Percentiles rank a stretch among this genome's conserved stretches.
phyloP scores from a whole-genome alignment of 1,140 invertebrate genomes.

The Drosophila aff. region DNA sequence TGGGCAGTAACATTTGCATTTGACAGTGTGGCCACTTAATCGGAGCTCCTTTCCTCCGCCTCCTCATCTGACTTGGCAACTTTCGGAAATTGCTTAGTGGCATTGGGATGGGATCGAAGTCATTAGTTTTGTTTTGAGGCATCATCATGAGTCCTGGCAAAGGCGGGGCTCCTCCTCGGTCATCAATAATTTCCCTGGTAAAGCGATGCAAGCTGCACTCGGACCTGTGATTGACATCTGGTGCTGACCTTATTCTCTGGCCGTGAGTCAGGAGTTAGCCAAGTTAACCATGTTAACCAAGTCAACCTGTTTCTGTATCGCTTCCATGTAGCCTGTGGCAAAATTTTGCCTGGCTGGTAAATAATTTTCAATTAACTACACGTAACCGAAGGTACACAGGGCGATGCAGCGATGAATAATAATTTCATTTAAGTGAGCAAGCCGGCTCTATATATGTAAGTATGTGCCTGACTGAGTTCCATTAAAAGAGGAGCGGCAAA shows the following conservation, averaged over 20 bases:
- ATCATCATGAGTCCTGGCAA: slow-evolving; percentile 22
- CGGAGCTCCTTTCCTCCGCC: slow-evolving; percentile 21
- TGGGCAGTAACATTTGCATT: slow-evolving; percentile 75
- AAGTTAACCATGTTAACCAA: not conserved
- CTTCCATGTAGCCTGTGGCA: slow-evolving; percentile 22
- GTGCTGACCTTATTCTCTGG: slow-evolving; percentile 45
- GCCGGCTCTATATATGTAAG: slow-evolving; percentile 14
- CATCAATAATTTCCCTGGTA: slow-evolving; percentile 76
- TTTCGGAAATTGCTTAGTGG: slow-evolving; percentile 62
- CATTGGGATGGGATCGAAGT: slow-evolving; percentile 6
- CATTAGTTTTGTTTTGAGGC: slow-evolving; percentile 27
- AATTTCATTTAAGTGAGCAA: slow-evolving; percentile 48
- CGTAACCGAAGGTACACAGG: slow-evolving; percentile 18
- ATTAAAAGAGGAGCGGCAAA: slow-evolving; percentile 26
- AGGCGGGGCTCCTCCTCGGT: slow-evolving; percentile 23
- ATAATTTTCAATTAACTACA: slow-evolving; percentile 78
- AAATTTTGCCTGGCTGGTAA: slow-evolving; percentile 43
- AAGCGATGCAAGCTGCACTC: slow-evolving; percentile 64
- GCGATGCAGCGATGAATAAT: slow-evolving; percentile 42
- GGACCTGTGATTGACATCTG: slow-evolving; percentile 71
- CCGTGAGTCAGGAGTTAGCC: slow-evolving; percentile 39
- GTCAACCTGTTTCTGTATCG: slow-evolving; percentile 31
- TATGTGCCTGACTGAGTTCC: slow-evolving; percentile 26
- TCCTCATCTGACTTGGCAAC: slow-evolving; percentile 68
- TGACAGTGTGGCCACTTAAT: slow-evolving; percentile 69